A percentile compares a stretch with the other conserved stretches of the same genome.
phyloP scores from a whole-genome alignment of 2,797 vertebrate genomes.

The Pseudomugil tenellus region DNA sequence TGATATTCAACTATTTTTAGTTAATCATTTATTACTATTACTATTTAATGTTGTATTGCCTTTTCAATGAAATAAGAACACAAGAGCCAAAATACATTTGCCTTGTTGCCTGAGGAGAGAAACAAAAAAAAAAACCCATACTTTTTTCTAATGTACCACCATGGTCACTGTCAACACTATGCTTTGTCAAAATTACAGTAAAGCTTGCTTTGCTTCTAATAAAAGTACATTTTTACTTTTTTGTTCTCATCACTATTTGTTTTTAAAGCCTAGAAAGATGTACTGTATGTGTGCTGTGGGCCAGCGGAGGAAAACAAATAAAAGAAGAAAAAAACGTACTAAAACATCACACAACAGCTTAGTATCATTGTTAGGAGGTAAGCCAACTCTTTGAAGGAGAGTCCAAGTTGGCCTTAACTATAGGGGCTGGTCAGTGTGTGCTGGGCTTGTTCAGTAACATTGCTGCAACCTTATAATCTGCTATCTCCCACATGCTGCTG shows the following conservation, averaged over 20 bases:
- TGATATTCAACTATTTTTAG: too few relatives aligned
- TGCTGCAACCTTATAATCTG: conserved; percentile 61
- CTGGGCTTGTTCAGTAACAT: conserved; percentile 46
- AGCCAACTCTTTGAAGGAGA: conserved; percentile 62
- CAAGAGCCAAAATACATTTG: too few relatives aligned
- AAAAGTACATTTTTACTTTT: neutral
- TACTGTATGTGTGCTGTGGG: conserved; percentile 9
- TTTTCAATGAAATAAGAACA: too few relatives aligned
- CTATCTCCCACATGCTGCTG: conserved; percentile 51
- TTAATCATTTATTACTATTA: too few relatives aligned
- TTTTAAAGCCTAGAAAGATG: conserved; percentile 2
- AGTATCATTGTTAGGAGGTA: conserved; percentile 46
- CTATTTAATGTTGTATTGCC: too few relatives aligned
- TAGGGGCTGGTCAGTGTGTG: conserved; percentile 55
- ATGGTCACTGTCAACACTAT: neutral
- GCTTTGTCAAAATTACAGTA: neutral
- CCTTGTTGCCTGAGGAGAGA: neutral
- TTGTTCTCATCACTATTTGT: neutral
- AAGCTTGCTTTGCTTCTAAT: neutral
- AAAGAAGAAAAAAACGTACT: conserved; percentile 3
- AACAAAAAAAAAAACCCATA: neutral
- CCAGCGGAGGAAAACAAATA: conserved; percentile 18
- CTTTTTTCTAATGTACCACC: conserved; percentile 11
- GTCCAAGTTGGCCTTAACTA: conserved; percentile 61
- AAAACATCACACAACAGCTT: conserved; percentile 34